Percentiles rank a stretch among this genome's conserved stretches.
phyloP scores from a whole-genome alignment of 2,797 vertebrate genomes.

The Paratrypauchen microcephalus region DNA sequence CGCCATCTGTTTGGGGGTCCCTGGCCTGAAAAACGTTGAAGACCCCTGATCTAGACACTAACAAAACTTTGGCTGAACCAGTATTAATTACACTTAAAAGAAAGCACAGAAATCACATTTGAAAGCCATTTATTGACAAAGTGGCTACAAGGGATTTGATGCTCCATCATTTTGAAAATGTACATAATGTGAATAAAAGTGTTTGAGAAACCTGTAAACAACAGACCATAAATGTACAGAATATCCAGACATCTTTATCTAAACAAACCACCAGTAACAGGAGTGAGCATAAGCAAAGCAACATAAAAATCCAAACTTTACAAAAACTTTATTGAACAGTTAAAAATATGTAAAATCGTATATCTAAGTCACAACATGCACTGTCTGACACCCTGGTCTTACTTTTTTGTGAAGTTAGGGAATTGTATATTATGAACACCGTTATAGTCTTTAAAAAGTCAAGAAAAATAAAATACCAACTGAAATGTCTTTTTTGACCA shows the following conservation, averaged over 20 bases:
- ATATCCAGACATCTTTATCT: background rate
- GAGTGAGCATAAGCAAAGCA: slow-evolving; percentile 31
- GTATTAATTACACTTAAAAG: background rate
- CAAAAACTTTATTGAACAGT: slow-evolving; percentile 81
- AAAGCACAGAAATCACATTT: slow-evolving; percentile 24
- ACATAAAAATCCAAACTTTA: slow-evolving; percentile 33
- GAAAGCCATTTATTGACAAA: slow-evolving; percentile 71
- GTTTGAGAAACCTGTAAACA: slow-evolving; percentile 27
- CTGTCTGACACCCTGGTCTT: slow-evolving; percentile 26
- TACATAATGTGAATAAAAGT: slow-evolving; percentile 10
- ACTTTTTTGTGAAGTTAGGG: background rate
- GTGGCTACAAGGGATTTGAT: slow-evolving; percentile 46
- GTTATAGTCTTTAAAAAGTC: background rate
- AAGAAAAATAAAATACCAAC: background rate
- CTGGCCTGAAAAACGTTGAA: too few species aligned
- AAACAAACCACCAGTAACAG: slow-evolving; percentile 8
- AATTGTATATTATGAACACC: slow-evolving; percentile 12
- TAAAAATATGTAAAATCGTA: slow-evolving; percentile 66
- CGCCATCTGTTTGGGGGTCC: too few species aligned
- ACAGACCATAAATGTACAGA: slow-evolving; percentile 36
- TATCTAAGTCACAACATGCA: slow-evolving; percentile 59
- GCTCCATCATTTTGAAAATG: slow-evolving; percentile 41
- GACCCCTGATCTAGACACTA: too few species aligned
- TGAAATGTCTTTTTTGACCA: slow-evolving; percentile 39
- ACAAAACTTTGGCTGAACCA: background rate